Percentiles rank a stretch among this genome's conserved stretches.
Conservation (phyloP, 2,113 vertebrate genomes). For the Plotosus lineatus region DNA sequence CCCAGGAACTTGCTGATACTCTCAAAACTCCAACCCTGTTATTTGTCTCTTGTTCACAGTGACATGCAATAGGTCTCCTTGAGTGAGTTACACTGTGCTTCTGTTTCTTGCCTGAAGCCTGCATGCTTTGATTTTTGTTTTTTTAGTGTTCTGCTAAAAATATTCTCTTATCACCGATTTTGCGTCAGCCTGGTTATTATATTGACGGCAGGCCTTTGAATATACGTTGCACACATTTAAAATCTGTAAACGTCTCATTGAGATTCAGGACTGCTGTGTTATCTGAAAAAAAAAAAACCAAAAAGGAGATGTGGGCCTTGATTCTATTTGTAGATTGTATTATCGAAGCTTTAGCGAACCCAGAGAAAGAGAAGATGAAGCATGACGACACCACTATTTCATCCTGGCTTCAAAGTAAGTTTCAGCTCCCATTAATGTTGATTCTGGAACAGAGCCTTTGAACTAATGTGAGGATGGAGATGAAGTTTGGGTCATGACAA, state of each 20-base stretch:
- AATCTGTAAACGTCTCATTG: constrained; percentile 3
- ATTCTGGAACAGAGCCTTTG: not conserved
- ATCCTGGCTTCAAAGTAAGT: constrained; percentile 96
- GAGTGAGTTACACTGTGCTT: not conserved
- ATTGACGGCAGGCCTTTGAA: not conserved
- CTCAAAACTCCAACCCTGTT: constrained; percentile 28
- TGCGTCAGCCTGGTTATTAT: not conserved
- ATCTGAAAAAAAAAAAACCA: no score
- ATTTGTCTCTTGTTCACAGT: constrained; percentile 21
- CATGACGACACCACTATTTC: constrained; percentile 98
- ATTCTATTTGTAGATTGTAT: constrained; percentile 87
- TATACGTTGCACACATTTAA: not conserved
- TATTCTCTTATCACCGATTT: not conserved
- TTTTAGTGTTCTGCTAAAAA: constrained; percentile 7
- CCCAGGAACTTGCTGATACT: constrained; percentile 47
- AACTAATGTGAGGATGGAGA: not conserved
- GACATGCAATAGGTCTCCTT: constrained; percentile 41
- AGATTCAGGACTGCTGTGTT: not conserved
- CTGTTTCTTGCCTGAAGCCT: not conserved
- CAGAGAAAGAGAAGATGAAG: constrained; percentile 98
- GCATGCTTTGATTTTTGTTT: not conserved
- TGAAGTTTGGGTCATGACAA: no score
- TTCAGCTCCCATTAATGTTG: constrained; percentile 24
- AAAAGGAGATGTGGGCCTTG: constrained; percentile 67
- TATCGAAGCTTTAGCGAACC: constrained; percentile 97